These are phyloP conservation scores for Montipora foliosa DNA, from an alignment of 64 coral and sea anemone species.

Conservation along the genomic window DNA sequence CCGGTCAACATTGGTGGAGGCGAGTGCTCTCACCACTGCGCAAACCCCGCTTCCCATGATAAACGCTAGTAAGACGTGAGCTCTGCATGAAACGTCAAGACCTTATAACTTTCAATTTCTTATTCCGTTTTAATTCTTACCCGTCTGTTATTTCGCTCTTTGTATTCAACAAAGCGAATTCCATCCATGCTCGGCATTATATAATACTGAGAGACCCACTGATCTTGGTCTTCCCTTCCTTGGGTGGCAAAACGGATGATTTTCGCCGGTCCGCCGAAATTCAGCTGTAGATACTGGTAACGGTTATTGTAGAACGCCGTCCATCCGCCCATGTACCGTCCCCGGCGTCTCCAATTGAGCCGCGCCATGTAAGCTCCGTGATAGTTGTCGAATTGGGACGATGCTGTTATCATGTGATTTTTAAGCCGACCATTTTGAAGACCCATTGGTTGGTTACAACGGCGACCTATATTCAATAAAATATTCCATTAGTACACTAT, in stretches of 20 bases:
- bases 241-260: slow-evolving; percentile 34
- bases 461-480: slow-evolving; percentile 15
- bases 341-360: slow-evolving; percentile 55
- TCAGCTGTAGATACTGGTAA: slow-evolving; percentile 30
- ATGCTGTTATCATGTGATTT: slow-evolving; percentile 51
- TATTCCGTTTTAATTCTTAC: background rate
- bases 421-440: slow-evolving; percentile 62
- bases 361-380: slow-evolving; percentile 47
- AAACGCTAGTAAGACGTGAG: too few relatives aligned
- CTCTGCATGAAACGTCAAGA: too few relatives aligned
- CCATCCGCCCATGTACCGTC: slow-evolving; percentile 67
- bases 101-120: too few relatives aligned
- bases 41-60: too few relatives aligned
- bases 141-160: slow-evolving; percentile 38
- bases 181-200: background rate
- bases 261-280: slow-evolving; percentile 19
- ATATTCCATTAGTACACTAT: background rate
- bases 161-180: slow-evolving; percentile 30
- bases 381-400: slow-evolving; percentile 56
- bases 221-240: slow-evolving; percentile 18
- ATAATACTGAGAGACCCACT: slow-evolving; percentile 38
- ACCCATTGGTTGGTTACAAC: slow-evolving; percentile 68
- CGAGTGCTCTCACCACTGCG: too few relatives aligned
- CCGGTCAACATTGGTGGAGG: too few relatives aligned
- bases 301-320: slow-evolving; percentile 67